These are phyloP conservation scores for Triplophysa dalaica DNA, from an alignment of 2,113 vertebrate genomes.

Conservation along the genomic window DNA sequence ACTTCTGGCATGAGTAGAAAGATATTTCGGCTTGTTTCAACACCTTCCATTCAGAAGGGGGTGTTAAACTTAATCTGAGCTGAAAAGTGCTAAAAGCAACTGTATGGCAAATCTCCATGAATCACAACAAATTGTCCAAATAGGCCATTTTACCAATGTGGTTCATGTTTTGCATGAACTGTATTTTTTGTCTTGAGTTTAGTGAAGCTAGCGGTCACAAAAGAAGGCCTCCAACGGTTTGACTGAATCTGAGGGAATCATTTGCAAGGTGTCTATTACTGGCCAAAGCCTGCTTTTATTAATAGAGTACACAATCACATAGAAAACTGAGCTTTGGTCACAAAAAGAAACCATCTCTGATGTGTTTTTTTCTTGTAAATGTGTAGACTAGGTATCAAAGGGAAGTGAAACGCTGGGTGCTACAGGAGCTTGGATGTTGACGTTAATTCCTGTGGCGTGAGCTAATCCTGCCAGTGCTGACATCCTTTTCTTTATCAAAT, in stretches of 20 bases:
- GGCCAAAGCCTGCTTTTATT: not conserved
- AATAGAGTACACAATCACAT: slow-evolving; percentile 16
- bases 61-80: slow-evolving; percentile 30
- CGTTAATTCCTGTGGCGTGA: slow-evolving; percentile 59
- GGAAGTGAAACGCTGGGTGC: slow-evolving; percentile 3
- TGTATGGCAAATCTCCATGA: slow-evolving; percentile 23
- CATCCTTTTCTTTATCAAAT: slow-evolving; percentile 60
- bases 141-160: not conserved
- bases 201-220: not conserved
- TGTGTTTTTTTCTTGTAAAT: slow-evolving; percentile 30
- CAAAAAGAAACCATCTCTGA: slow-evolving; percentile 38
- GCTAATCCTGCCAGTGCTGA: slow-evolving; percentile 56
- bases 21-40: slow-evolving; percentile 38
- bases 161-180: not conserved
- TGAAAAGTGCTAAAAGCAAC: slow-evolving; percentile 5
- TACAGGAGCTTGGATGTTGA: slow-evolving; percentile 42
- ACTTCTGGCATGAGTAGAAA: slow-evolving; percentile 19
- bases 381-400: slow-evolving; percentile 33
- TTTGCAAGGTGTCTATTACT: not conserved
- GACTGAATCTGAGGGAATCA: not conserved
- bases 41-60: slow-evolving; percentile 34
- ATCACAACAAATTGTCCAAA: not conserved
- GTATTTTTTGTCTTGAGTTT: not conserved
- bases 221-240: not conserved
- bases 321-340: slow-evolving; percentile 3